phyloP scores from a whole-genome alignment of 2,797 vertebrate species.

The Scolopax bukidnonensis region DNA sequence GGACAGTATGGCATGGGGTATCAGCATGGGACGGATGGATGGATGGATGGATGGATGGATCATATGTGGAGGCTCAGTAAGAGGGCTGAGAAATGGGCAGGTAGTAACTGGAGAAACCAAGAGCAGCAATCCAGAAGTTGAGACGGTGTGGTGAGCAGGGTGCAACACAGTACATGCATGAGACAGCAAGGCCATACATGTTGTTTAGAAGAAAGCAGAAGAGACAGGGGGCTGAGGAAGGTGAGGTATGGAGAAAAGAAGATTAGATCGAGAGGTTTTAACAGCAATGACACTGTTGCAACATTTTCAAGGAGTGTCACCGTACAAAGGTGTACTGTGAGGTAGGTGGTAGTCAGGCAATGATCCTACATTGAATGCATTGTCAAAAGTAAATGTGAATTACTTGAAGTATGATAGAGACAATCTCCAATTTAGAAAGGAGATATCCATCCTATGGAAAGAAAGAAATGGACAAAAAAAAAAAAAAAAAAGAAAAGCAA shows the following conservation, averaged over 20 bases:
- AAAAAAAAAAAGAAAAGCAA: background rate
- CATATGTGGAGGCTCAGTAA: background rate
- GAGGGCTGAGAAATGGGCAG: background rate
- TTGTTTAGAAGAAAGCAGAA: background rate
- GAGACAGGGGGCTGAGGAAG: background rate
- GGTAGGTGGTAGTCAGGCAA: background rate
- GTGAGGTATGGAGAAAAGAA: background rate
- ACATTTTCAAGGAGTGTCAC: background rate
- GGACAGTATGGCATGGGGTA: background rate
- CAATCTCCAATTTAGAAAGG: background rate
- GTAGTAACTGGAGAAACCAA: background rate
- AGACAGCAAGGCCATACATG: background rate
- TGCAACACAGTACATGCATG: accelerated
- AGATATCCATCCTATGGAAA: background rate
- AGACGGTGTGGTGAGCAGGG: background rate
- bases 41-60: background rate
- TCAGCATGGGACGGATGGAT: accelerated
- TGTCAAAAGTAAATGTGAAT: background rate
- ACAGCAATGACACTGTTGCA: background rate
- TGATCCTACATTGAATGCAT: background rate
- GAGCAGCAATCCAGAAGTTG: background rate
- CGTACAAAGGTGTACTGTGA: background rate
- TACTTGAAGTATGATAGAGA: background rate
- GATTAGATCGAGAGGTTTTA: background rate
- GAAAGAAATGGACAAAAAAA: background rate